phyloP scores from a whole-genome alignment of 2,113 vertebrate genomes.

The Tychaedon coryphoeus region DNA sequence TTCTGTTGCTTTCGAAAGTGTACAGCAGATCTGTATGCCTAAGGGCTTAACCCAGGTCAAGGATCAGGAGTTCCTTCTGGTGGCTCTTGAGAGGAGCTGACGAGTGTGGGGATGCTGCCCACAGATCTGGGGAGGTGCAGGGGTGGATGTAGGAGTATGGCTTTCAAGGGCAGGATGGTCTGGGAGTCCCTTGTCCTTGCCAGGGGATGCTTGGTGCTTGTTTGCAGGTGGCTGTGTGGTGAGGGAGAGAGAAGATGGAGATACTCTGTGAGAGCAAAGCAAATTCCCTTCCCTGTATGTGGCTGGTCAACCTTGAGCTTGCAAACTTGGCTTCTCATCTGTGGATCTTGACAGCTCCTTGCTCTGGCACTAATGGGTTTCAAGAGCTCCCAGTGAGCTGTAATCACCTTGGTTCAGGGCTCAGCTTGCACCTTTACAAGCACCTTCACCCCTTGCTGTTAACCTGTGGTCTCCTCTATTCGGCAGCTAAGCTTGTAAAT shows the following conservation, averaged over 20 bases:
- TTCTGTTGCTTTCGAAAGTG: background rate
- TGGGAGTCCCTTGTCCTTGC: background rate
- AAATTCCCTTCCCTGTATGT: background rate
- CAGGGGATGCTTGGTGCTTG: background rate
- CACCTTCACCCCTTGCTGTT: constrained; percentile 57
- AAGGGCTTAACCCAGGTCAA: background rate
- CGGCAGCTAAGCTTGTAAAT: constrained; percentile 54
- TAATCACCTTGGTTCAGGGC: constrained; percentile 51
- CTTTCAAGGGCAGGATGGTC: background rate
- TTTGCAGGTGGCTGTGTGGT: background rate
- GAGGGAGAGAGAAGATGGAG: background rate
- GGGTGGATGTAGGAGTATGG: background rate
- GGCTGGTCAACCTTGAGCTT: background rate
- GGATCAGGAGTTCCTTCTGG: background rate
- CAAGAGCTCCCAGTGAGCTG: constrained; percentile 32
- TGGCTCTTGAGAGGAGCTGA: background rate
- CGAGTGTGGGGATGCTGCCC: fast-evolving
- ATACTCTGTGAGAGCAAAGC: background rate
- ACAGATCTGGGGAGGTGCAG: fast-evolving
- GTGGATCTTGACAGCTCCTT: constrained; percentile 46
- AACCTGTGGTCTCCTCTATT: constrained; percentile 39
- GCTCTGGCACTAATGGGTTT: constrained; percentile 49
- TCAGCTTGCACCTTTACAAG: constrained; percentile 61
- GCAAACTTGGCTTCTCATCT: constrained; percentile 45
- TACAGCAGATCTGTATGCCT: background rate